Evolutionary conservation across 2,888 invertebrate genomes (phyloP).

Genomic region (Siphlonurus alternatus): DNA sequence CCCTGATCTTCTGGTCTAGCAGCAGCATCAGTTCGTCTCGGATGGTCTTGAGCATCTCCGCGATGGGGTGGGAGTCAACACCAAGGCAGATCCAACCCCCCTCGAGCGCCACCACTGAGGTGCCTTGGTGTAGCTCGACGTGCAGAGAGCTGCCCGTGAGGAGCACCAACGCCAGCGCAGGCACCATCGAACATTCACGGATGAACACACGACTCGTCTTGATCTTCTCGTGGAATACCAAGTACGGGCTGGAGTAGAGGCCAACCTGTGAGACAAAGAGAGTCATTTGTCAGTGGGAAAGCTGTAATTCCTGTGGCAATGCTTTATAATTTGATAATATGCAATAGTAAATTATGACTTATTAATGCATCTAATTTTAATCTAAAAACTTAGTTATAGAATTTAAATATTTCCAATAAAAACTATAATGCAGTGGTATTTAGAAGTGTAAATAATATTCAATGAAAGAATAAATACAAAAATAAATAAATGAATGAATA

Average conservation of each 20-base stretch:
- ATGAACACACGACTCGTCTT: constrained; percentile 65
- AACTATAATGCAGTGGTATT: too few species aligned
- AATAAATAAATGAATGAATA: too few species aligned
- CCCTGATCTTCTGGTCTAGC: constrained; percentile 67
- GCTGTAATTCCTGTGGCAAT: too few species aligned
- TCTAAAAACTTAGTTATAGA: too few species aligned
- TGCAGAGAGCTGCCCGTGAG: constrained; percentile 50
- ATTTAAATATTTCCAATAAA: too few species aligned
- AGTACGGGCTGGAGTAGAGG: constrained; percentile 52
- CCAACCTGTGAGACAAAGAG: constrained; percentile 28
- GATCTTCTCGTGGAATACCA: constrained; percentile 70
- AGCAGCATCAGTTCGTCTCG: constrained; percentile 56
- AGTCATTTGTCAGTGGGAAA: too few species aligned
- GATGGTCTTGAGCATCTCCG: constrained; percentile 65
- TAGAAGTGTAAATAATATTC: too few species aligned
- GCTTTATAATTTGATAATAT: too few species aligned
- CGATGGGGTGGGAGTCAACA: constrained; percentile 62
- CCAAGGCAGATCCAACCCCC: constrained; percentile 71
- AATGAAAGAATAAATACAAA: too few species aligned
- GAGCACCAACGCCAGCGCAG: constrained; percentile 51
- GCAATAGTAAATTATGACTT: too few species aligned
- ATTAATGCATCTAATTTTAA: too few species aligned
- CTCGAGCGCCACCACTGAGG: constrained; percentile 54
- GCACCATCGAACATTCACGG: constrained; percentile 65
- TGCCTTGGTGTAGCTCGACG: constrained; percentile 54